Conservation (phyloP, 2,797 vertebrate genomes). For the Amblyraja radiata region DNA sequence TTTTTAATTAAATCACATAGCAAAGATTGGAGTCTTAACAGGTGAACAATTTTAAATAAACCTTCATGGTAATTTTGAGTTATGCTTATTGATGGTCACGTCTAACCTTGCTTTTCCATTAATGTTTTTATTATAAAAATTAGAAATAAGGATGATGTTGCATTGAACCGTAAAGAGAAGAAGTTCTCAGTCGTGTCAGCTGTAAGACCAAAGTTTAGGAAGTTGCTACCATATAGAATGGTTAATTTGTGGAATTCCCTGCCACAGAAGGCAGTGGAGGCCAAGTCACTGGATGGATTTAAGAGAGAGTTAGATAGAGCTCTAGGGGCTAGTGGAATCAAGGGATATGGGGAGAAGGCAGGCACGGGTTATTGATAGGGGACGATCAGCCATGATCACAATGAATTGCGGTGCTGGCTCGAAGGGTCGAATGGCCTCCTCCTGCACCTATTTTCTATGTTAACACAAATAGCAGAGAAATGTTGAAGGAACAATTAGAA, state of each 20-base stretch:
- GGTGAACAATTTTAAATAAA: background rate
- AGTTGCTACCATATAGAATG: background rate
- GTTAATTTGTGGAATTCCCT: background rate
- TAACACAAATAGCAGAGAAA: background rate
- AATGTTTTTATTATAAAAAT: background rate
- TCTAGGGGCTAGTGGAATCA: too few relatives aligned
- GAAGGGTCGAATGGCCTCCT: too few relatives aligned
- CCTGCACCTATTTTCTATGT: too few relatives aligned
- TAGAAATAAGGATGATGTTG: background rate
- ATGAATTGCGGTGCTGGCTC: too few relatives aligned
- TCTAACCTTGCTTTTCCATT: background rate
- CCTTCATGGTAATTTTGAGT: background rate
- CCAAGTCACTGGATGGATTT: too few relatives aligned
- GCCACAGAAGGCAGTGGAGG: too few relatives aligned
- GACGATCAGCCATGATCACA: too few relatives aligned
- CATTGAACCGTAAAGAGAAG: background rate
- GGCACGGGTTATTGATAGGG: too few relatives aligned
- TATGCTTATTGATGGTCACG: background rate
- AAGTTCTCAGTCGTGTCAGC: background rate
- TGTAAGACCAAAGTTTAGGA: background rate
- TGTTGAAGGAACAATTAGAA: background rate
- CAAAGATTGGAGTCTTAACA: background rate
- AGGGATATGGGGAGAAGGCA: too few relatives aligned
- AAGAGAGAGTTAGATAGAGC: too few relatives aligned
- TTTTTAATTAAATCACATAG: background rate